Evolutionary conservation across 2,113 vertebrate genomes (phyloP), one percentile per base, ranked within the genome.

Genomic region (Uria aalge): DNA sequence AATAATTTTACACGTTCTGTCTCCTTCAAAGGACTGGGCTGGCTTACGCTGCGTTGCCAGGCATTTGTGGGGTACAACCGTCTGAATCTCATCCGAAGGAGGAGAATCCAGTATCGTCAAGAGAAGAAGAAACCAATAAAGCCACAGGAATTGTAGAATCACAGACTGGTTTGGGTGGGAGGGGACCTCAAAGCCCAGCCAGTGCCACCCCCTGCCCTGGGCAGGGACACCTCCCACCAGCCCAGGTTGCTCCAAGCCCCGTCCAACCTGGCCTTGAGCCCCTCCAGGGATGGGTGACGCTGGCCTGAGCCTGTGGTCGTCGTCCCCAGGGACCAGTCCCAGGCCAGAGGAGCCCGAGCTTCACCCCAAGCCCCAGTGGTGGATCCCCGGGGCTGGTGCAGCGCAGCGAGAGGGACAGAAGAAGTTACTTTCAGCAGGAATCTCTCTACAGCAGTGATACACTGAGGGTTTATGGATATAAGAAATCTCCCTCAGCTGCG

Each of bases 331-430:
- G 40, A 47, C 5, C 36, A 4, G 43, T 2, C 0, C 29, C 55
- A 32, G 55, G 53, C 8, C 19, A 40, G 43, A 26, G 47, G 50
- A 47, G 74, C 50, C 18, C 7, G 47, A 0, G 75, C 29, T 69
- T n/a, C 24, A 4, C 15, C 55, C 26, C 45, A 6, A 64, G n/a
- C 50, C 29, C 3, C 56, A 2, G 8, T 2, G 40, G 83, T 18
- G 71, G 66, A 18, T 1, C 8, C 34, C 4, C 23, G 55, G 38
- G 32, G 29, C 2, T 36, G 55, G 14, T 1, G 27, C 56, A 8
- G 2, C 0, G 4, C 1, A 2, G 12, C 0, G 1, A 0, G 60
- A 22, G 0, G 41, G 41, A 3, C 12, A 40, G 85, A 27, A 36
- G 50, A 3, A 36, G 73, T 7, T 40, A 26, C 14, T 45, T 29